These are phyloP conservation scores for Synanceia verrucosa DNA, from an alignment of 2,797 vertebrate species.

Conservation along the genomic window DNA sequence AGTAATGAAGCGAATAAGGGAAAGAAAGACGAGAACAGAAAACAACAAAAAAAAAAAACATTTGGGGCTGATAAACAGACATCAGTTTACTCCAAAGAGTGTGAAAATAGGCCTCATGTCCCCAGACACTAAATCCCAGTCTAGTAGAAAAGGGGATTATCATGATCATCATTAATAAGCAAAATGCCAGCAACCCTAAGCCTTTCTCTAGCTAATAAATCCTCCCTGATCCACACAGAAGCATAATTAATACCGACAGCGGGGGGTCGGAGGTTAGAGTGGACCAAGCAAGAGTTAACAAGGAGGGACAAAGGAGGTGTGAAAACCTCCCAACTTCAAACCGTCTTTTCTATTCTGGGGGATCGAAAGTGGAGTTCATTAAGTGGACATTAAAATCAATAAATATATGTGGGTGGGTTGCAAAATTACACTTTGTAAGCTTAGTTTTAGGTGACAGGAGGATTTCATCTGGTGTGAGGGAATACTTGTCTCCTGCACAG, in stretches of 20 bases:
- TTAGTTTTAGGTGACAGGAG: slow-evolving; percentile 12
- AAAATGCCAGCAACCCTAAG: slow-evolving; percentile 72
- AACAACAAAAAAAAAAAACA: not conserved
- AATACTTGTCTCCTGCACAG: slow-evolving; percentile 35
- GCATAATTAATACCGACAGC: slow-evolving; percentile 73
- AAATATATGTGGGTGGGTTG: not conserved
- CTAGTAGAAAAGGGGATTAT: slow-evolving; percentile 72
- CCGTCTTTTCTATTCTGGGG: slow-evolving; percentile 5
- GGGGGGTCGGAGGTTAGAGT: slow-evolving; percentile 61
- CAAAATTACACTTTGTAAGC: slow-evolving; percentile 9
- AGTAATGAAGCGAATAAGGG: not conserved
- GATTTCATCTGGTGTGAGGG: slow-evolving; percentile 17
- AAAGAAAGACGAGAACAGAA: not conserved
- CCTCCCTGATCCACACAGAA: slow-evolving; percentile 72
- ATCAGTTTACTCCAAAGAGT: slow-evolving; percentile 28
- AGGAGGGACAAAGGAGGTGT: slow-evolving; percentile 45
- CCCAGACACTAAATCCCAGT: slow-evolving; percentile 56
- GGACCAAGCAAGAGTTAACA: slow-evolving; percentile 48
- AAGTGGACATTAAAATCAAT: not conserved
- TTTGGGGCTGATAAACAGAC: not conserved
- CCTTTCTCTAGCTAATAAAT: slow-evolving; percentile 75
- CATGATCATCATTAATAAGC: slow-evolving; percentile 78
- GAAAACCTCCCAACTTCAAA: slow-evolving; percentile 34
- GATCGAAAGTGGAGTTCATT: slow-evolving; percentile 9
- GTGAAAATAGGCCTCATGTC: slow-evolving; percentile 35